Conservation (phyloP, 2,797 vertebrate genomes). For the Tinamus major region DNA sequence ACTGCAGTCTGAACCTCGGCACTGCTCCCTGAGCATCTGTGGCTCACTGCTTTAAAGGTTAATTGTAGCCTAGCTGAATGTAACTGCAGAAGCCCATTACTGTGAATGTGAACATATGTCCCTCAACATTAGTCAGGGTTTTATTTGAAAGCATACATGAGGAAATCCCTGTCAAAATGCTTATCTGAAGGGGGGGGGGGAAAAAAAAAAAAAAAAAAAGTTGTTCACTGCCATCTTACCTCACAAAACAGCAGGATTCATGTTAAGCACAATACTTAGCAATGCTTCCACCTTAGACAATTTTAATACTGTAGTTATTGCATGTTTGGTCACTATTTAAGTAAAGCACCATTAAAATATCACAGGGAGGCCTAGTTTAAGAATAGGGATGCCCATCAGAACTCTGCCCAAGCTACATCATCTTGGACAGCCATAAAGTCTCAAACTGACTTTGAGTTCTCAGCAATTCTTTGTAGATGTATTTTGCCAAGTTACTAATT, state of each 20-base stretch:
- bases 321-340: not conserved
- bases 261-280: not conserved
- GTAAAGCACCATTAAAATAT: not conserved
- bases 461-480: not conserved
- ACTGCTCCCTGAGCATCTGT: not conserved
- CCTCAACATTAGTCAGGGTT: not conserved
- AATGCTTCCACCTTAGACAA: not conserved
- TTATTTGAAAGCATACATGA: not conserved
- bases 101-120: not conserved
- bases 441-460: constrained; percentile 23
- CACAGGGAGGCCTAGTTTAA: not conserved
- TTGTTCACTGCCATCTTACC: not conserved
- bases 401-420: not conserved
- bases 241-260: not conserved
- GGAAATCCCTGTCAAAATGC: not conserved
- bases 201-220: not conserved
- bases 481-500: not conserved
- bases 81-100: not conserved
- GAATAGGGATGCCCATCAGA: constrained; percentile 27
- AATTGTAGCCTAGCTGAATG: not conserved
- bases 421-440: not conserved
- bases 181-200: not conserved
- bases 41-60: constrained; percentile 22
- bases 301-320: not conserved
- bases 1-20: not conserved